phyloP scores from a whole-genome alignment of 2,113 vertebrate genomes.

The Sturnira hondurensis region DNA sequence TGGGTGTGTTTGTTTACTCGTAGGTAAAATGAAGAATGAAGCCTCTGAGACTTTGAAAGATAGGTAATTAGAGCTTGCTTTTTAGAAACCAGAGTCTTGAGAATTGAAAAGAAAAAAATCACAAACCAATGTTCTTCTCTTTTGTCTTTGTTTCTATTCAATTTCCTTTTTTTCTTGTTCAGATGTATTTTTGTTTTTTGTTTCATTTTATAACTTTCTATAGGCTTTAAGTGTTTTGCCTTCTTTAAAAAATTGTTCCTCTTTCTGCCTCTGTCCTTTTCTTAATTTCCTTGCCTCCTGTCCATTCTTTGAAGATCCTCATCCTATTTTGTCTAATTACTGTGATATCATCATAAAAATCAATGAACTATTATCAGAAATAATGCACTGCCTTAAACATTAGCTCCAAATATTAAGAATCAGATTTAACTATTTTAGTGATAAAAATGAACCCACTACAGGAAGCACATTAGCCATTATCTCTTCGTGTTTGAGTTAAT shows the following conservation, averaged over 20 bases:
- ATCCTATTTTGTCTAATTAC: neutral
- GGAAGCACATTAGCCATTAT: neutral
- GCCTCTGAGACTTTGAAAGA: neutral
- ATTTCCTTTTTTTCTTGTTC: neutral
- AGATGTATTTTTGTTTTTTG: neutral
- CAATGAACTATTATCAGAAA: neutral
- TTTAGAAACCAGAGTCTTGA: neutral
- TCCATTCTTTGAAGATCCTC: neutral
- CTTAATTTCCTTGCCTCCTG: neutral
- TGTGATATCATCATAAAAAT: slow-evolving; percentile 15
- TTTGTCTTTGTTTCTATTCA: neutral
- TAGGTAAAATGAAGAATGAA: neutral
- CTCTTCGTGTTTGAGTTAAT: slow-evolving; percentile 22
- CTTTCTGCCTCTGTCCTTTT: neutral
- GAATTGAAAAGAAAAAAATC: neutral
- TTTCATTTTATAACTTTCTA: neutral
- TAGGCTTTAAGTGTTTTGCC: neutral
- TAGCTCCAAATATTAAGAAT: neutral
- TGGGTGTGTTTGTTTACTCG: neutral
- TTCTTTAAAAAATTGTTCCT: neutral
- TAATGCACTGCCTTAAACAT: neutral
- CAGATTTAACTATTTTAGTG: neutral
- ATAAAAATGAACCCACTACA: neutral
- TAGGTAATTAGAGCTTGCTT: neutral
- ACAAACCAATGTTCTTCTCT: neutral